Percentiles rank a stretch among this genome's conserved stretches.
Conservation (phyloP, 92 coral and sea anemone species). For the Heteractis magnifica region DNA sequence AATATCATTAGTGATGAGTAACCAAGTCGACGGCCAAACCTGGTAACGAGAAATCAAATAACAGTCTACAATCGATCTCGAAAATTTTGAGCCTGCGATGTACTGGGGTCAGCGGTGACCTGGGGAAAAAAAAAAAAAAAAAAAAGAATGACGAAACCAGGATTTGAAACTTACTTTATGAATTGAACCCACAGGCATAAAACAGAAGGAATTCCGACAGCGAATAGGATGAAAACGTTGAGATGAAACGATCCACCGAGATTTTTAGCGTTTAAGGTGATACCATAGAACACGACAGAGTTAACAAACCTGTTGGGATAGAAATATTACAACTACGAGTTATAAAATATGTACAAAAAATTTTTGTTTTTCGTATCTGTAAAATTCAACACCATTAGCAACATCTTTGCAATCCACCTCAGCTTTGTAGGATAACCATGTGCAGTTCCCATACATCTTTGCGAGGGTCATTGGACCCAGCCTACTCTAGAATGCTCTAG, state of each 20-base stretch:
- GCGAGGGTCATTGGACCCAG: too few species aligned
- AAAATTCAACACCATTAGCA: not conserved
- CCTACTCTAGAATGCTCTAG: too few species aligned
- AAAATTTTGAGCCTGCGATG: not conserved
- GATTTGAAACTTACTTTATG: not conserved
- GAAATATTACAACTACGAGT: not conserved
- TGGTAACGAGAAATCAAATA: not conserved
- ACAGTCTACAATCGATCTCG: too few species aligned
- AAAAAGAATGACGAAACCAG: not conserved
- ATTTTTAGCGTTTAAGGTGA: slow-evolving; percentile 25
- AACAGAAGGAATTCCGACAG: slow-evolving; percentile 19
- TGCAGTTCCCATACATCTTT: too few species aligned
- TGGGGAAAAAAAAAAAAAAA: not conserved
- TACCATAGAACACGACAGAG: slow-evolving; percentile 28
- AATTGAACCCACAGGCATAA: slow-evolving; percentile 2
- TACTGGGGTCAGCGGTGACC: not conserved
- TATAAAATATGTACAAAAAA: too few species aligned
- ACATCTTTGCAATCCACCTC: too few species aligned
- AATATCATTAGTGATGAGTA: slow-evolving; percentile 19
- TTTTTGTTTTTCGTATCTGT: too few species aligned
- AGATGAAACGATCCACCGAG: slow-evolving; percentile 29
- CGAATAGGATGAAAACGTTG: slow-evolving; percentile 22
- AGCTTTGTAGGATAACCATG: too few species aligned
- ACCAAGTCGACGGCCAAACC: slow-evolving; percentile 33
- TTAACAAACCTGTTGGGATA: slow-evolving; percentile 21